Evolutionary conservation across 2,113 vertebrate genomes (phyloP).

Genomic region (Lophochroa leadbeateri): DNA sequence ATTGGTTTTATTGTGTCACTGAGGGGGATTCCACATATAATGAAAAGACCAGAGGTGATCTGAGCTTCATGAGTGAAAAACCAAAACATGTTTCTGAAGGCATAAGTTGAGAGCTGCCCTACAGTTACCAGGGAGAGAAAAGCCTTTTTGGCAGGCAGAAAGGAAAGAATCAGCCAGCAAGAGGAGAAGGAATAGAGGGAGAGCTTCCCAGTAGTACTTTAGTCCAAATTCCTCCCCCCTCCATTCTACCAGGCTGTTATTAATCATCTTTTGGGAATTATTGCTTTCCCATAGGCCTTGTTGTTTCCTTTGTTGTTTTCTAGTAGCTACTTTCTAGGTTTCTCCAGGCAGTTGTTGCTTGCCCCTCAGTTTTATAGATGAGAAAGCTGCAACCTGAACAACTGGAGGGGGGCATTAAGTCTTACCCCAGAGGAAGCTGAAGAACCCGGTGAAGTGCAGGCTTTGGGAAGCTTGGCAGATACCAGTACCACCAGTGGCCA

Average conservation of each 20-base stretch:
- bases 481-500: background rate
- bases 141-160: background rate
- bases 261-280: background rate
- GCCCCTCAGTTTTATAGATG: background rate
- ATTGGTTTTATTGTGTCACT: background rate
- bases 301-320: background rate
- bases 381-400: background rate
- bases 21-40: background rate
- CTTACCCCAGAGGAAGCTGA: background rate
- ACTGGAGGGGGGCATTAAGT: background rate
- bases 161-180: background rate
- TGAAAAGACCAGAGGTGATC: background rate
- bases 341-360: background rate
- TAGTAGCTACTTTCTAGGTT: background rate
- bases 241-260: background rate
- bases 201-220: background rate
- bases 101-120: background rate
- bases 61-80: background rate
- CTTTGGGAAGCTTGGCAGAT: background rate
- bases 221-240: background rate
- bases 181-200: background rate
- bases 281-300: background rate
- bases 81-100: rapidly evolving
- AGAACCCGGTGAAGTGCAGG: background rate
- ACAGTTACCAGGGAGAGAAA: background rate